Evolutionary conservation across 2,888 invertebrate species (phyloP).

Genomic region (Aphodius sticticus): DNA sequence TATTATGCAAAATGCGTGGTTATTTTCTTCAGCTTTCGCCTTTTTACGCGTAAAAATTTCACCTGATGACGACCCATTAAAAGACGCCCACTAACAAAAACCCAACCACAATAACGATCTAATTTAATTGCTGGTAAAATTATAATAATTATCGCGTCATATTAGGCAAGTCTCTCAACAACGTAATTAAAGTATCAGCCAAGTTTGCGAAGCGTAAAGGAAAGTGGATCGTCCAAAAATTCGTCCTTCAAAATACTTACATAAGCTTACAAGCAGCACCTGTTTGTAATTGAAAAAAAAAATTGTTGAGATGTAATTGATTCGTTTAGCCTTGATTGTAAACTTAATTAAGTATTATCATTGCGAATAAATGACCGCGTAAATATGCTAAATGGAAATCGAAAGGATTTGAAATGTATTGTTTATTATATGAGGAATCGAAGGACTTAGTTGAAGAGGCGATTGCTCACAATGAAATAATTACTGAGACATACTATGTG

Average conservation of each 20-base stretch:
- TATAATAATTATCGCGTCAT: background rate
- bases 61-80: background rate
- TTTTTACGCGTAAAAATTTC: slow-evolving; percentile 4
- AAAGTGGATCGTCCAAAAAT: background rate
- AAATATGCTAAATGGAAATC: background rate
- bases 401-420: background rate
- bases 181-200: background rate
- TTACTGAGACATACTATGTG: background rate
- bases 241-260: background rate
- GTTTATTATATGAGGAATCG: background rate
- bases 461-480: background rate
- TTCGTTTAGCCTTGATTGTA: slow-evolving; percentile 4
- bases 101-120: background rate
- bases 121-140: background rate
- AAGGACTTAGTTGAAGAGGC: background rate
- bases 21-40: background rate
- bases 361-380: background rate
- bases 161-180: background rate
- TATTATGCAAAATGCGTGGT: background rate
- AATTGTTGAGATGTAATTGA: background rate
- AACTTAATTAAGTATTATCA: background rate
- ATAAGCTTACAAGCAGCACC: background rate
- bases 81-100: background rate
- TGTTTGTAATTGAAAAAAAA: background rate
- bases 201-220: background rate